Evolutionary conservation across 2,888 invertebrate genomes (phyloP), one percentile per base, ranked within the genome.

Genomic region (Pemphredon lugubris): DNA sequence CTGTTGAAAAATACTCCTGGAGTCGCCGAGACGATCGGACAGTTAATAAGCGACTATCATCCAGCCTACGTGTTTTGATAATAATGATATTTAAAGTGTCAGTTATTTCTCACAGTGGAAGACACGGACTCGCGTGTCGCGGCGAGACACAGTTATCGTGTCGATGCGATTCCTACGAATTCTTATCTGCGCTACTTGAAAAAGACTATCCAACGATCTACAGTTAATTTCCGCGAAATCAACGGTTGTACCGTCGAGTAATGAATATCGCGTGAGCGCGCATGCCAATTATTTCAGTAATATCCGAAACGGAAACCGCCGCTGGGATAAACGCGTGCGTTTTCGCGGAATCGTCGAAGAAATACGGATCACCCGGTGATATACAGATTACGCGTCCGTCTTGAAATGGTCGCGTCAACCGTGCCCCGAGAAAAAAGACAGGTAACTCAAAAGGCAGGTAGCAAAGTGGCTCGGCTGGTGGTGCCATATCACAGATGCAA

Each of bases 221-320:
- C 18, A 26, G 42, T 26, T 54, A 40, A 54, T 48, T 60, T 54
- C 60, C 39, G 13, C 14, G 42, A 51, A 64, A 9, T 23, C 23
- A 4, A 37, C 45, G 20, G 37, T n/a, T 61, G 21, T 30, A 20
- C 39, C 39, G 37, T 42, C 30, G 39, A 23, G 55, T 60, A 69
- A 74, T 74, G 60, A 74, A 60, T 65, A 47, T 69, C 60, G 73
- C 73, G 73, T 73, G 73, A 67, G 40, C 50, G n/a, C 11, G 16
- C 45, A n/a, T 32, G 34, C 73, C 44, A 74, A 73, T 73, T 73
- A 73, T 42, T 73, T 32, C 16, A 58, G 51, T 42, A 68, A 55
- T 53, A 40, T 54, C 51, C 64, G 47, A 73, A 64, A 73, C 73
- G 58, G 51, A 59, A 64, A 50, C 51, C 30, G 57, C 58, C 44